Conservation (phyloP, 2,113 vertebrate genomes). For the Psilopsiagon aymara region DNA sequence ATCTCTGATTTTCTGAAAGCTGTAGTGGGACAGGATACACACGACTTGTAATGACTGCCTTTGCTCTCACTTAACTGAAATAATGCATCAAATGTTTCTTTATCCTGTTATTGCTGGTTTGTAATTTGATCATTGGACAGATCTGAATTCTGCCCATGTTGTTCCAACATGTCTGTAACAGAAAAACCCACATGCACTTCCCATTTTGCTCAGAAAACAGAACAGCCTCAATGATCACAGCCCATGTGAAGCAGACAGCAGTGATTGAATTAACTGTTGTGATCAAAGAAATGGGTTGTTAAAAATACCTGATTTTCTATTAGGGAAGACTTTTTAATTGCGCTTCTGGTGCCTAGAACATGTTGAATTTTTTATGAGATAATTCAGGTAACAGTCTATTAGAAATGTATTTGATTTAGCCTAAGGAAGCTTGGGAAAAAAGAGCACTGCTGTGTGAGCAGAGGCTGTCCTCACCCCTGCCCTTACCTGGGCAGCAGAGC, state of each 20-base stretch:
- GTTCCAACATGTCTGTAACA: slow-evolving; percentile 76
- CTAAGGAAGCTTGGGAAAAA: background rate
- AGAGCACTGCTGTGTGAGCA: background rate
- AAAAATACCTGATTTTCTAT: slow-evolving; percentile 44
- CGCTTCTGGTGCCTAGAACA: slow-evolving; percentile 42
- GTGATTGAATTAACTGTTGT: slow-evolving; percentile 54
- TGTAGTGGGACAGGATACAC: slow-evolving; percentile 45
- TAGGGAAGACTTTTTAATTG: slow-evolving; percentile 49
- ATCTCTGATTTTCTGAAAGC: slow-evolving; percentile 60
- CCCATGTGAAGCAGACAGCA: slow-evolving; percentile 34
- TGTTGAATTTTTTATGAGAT: slow-evolving; percentile 29
- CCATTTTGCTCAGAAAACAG: slow-evolving; percentile 61
- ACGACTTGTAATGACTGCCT: slow-evolving; percentile 64
- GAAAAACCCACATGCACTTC: slow-evolving; percentile 45
- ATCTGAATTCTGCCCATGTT: slow-evolving; percentile 73
- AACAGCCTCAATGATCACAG: slow-evolving; percentile 43
- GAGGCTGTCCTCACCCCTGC: background rate
- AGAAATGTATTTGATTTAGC: slow-evolving; percentile 23
- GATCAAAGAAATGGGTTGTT: slow-evolving; percentile 67
- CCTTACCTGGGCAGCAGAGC: background rate
- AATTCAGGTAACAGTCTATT: slow-evolving; percentile 56
- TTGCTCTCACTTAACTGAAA: slow-evolving; percentile 67
- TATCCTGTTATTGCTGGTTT: slow-evolving; percentile 65
- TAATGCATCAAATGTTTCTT: slow-evolving; percentile 67
- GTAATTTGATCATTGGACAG: slow-evolving; percentile 74